Base-by-base conservation (phyloP, 2,888 invertebrate genomes). In the Augiades crinisus region DNA sequence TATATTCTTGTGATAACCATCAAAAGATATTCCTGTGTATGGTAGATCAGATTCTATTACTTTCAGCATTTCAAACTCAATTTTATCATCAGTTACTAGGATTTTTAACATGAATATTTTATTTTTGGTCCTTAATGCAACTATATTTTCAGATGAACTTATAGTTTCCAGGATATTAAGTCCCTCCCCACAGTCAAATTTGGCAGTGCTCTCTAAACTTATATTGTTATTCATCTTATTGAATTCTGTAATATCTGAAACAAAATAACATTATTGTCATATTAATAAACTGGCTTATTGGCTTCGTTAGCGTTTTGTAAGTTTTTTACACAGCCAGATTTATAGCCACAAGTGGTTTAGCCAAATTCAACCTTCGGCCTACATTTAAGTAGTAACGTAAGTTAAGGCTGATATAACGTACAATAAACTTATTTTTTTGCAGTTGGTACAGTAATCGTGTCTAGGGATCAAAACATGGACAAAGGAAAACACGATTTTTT, bases 1-100 rank as follows among this genome's bases (percentile, higher is more conserved):
- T 34, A 90, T 83, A 54, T 81, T 81, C 53, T 74, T 81, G 55
- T 84, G 83, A 55, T 70, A 68, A 36, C 69, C 72, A 57, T 90
- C 89, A 65, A 88, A 85, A 5, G 76, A 71, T 56, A 90, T 76
- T 31, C 86, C 70, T 0, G 86, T 88, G 53, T 79, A 84, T 0
- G 84, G 77, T 21, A 80, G 54, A 40, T 75, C 71, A 0, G 82
- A 78, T 33, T 78, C 72, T 16, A 81, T 65, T 57, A 72, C 68
- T 58, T 82, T 81, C 0, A 85, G 36, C 57, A 72, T 70, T 34
- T 83, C 72, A 51, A 86, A 57, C 19, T 59, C 53, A 27, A 81
- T 44, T 1, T 53, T 56, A 8, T 65, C 61, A 30, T 72, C 63
- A 1, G 52, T 46, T 30, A 64, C 61, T 1, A 59, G 30, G 12